Evolutionary conservation across 2,797 vertebrate genomes (phyloP).

Genomic region (Mus spretus): DNA sequence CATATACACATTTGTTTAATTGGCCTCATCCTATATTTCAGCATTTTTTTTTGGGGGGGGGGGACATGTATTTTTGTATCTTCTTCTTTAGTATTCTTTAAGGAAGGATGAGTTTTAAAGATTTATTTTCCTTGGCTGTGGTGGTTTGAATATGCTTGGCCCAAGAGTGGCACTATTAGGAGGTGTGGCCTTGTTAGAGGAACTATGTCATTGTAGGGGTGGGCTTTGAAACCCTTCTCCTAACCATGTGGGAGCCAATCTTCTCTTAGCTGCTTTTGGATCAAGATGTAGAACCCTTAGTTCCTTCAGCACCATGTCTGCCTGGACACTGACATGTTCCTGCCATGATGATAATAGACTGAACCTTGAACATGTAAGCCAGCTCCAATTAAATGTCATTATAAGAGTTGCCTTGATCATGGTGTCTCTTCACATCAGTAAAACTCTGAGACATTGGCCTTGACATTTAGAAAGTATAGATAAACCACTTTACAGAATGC

Average conservation of each 20-base stretch:
- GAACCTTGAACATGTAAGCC: neutral
- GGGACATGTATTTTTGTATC: neutral
- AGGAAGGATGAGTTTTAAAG: neutral
- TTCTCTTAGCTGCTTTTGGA: neutral
- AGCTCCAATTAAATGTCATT: neutral
- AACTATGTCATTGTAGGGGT: neutral
- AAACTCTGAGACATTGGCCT: neutral
- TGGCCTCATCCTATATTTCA: conserved; percentile 22
- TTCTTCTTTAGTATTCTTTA: conserved; percentile 28
- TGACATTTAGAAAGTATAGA: neutral
- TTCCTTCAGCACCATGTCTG: neutral
- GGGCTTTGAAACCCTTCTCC: neutral
- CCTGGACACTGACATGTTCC: neutral
- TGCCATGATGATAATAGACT: neutral
- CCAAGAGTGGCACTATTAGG: neutral
- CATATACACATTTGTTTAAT: neutral
- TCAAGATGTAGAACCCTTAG: neutral
- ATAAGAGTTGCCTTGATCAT: neutral
- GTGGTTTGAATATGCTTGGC: neutral
- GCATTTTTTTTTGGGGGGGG: too few species aligned
- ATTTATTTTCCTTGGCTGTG: neutral
- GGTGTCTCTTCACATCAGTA: neutral
- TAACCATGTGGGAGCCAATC: neutral
- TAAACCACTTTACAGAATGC: neutral
- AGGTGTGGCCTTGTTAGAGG: neutral